phyloP scores from a whole-genome alignment of 2,888 invertebrate genomes.

The Cacoxenus indagator region DNA sequence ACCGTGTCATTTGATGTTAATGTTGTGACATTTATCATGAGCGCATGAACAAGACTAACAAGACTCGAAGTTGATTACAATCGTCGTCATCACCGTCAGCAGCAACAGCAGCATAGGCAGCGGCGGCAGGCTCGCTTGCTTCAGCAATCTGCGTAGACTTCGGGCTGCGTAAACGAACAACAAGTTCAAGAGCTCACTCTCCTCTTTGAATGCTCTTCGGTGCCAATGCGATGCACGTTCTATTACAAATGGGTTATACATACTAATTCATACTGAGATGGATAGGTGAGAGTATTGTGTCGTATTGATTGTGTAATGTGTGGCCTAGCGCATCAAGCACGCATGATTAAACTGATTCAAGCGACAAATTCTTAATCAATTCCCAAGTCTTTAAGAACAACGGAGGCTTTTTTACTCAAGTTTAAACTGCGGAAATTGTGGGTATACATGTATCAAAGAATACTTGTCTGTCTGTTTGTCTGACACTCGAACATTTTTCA shows the following conservation, averaged over 20 bases:
- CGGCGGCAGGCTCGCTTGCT: slow-evolving; percentile 40
- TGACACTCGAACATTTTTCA: too few species aligned
- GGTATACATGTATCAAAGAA: too few species aligned
- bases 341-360: neutral
- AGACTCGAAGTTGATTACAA: slow-evolving; percentile 59
- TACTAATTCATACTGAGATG: slow-evolving; percentile 7
- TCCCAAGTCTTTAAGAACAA: neutral
- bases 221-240: slow-evolving; percentile 34
- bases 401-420: slow-evolving; percentile 18
- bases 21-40: slow-evolving; percentile 71
- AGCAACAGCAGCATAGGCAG: neutral
- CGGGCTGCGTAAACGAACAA: slow-evolving; percentile 16
- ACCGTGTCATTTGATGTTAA: slow-evolving; percentile 70
- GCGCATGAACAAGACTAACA: slow-evolving; percentile 60
- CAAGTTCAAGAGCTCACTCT: slow-evolving; percentile 29
- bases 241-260: slow-evolving; percentile 59
- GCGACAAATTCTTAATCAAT: neutral
- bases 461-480: too few species aligned
- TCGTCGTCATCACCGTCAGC: neutral
- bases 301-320: slow-evolving; percentile 52
- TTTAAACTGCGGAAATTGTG: slow-evolving; percentile 31
- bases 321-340: slow-evolving; percentile 48
- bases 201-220: slow-evolving; percentile 31
- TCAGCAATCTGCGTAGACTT: slow-evolving; percentile 30
- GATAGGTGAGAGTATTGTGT: too few species aligned